Base-by-base conservation (phyloP, 2,888 invertebrate species). In the Dicyrtoma fusca region DNA sequence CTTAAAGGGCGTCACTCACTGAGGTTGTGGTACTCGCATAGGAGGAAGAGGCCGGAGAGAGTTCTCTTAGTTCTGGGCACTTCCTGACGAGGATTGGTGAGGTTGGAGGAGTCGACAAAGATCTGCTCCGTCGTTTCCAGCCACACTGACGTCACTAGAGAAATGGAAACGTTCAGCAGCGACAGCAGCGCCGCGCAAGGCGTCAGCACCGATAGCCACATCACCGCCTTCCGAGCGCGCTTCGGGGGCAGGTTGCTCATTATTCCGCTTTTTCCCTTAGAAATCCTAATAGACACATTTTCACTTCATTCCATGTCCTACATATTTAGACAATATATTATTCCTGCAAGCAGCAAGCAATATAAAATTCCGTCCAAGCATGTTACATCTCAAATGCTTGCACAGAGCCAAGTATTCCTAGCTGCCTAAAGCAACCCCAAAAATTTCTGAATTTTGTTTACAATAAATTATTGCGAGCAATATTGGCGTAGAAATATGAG, bases 71-170 rank as follows among this genome's bases (percentile, higher is more conserved):
- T 88, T 47, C 90, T 86, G 75, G 89, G 87, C 81, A 89, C 89
- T 81, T 88, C 88, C 55, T 79, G 79, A 17, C 77, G 77, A 77
- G 88, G 89, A 10, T 88, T 89, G 0, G 92, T 91, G 6, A 91
- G 91, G 83, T 93, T 94, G 84, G 89, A 91, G 65, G 87, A 85
- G 13, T 89, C 88, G 84, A 91, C 92, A 72, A 90, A 88, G 86
- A 94, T 89, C 83, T 91, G 91, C 84, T 95, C 94, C 83, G 92
- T 90, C 3, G 93, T 93, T 80, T 91, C 89, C 25, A 95, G 87
- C 95, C 95, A 95, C 84, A 92, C 91, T 83, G 90, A 91, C 2
- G 92, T 92, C 8, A 89, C 86, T 75, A 92, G 89, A 19, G 92
- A 91, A 1, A 91, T 88, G 51, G 89, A 85, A 19, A 92, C 90